phyloP scores from a whole-genome alignment of 2,888 invertebrate species.

The Dione vanillae region DNA sequence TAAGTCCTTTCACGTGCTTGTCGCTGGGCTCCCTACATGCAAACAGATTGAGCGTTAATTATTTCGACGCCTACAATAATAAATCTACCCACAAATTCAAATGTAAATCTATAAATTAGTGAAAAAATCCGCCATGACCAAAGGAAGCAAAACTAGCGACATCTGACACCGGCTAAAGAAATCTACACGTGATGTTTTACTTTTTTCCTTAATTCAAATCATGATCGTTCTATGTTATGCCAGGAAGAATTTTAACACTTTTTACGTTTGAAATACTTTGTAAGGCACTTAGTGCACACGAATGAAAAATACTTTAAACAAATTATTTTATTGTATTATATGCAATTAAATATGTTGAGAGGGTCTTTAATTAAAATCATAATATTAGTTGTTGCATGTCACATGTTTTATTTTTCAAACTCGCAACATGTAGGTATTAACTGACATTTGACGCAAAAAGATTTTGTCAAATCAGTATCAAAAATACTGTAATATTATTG shows the following conservation, averaged over 20 bases:
- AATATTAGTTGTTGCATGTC: neutral
- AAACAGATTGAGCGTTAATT: conserved; percentile 67
- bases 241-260: conserved; percentile 53
- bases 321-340: neutral
- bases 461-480: conserved; percentile 47
- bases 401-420: conserved; percentile 4
- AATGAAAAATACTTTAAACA: neutral
- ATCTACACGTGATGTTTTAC: conserved; percentile 74
- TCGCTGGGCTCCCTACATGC: conserved; percentile 67
- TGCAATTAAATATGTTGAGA: neutral
- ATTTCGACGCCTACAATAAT: conserved; percentile 72
- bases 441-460: conserved; percentile 48
- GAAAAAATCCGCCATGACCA: conserved; percentile 83
- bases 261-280: neutral
- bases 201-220: conserved; percentile 69
- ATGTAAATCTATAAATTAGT: conserved; percentile 74
- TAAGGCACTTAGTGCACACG: neutral
- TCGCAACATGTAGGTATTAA: conserved; percentile 39
- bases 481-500: conserved; percentile 37
- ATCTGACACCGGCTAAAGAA: conserved; percentile 67
- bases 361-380: neutral
- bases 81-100: conserved; percentile 80
- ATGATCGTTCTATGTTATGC: conserved; percentile 66
- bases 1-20: conserved; percentile 59
- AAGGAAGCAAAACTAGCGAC: conserved; percentile 74